Percentiles rank a stretch among this genome's conserved stretches.
These are phyloP conservation scores for Phylloscopus trochilus DNA, from an alignment of 2,113 vertebrate genomes.

Conservation along the genomic window DNA sequence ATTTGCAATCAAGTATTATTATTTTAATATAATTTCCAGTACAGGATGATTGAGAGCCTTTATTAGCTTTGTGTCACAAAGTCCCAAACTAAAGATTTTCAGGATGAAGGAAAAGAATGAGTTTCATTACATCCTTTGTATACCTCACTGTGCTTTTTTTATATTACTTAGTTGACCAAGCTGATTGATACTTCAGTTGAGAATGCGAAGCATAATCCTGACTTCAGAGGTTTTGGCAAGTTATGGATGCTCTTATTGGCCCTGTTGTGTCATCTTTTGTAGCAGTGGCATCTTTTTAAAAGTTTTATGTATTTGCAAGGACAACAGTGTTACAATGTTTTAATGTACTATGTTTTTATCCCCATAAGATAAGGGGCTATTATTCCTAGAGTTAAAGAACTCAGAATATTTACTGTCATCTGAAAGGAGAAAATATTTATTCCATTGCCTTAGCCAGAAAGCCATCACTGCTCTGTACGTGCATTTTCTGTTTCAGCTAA, in stretches of 20 bases:
- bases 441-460: neutral
- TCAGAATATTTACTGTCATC: neutral
- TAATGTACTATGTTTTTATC: neutral
- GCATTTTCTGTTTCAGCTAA: neutral
- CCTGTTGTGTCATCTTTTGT: neutral
- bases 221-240: neutral
- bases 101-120: neutral
- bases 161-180: neutral
- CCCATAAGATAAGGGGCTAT: neutral
- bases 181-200: neutral
- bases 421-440: neutral
- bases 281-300: neutral
- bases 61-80: neutral
- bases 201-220: neutral
- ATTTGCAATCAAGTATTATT: neutral
- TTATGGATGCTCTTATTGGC: neutral
- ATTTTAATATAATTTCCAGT: neutral
- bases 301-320: neutral
- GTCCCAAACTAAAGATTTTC: neutral
- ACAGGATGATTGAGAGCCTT: neutral
- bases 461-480: fast-evolving
- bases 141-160: neutral
- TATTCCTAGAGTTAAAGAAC: neutral
- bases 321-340: neutral
- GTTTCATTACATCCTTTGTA: neutral